Conservation (phyloP, 2,113 vertebrate genomes). For the Eretmochelys imbricata region DNA sequence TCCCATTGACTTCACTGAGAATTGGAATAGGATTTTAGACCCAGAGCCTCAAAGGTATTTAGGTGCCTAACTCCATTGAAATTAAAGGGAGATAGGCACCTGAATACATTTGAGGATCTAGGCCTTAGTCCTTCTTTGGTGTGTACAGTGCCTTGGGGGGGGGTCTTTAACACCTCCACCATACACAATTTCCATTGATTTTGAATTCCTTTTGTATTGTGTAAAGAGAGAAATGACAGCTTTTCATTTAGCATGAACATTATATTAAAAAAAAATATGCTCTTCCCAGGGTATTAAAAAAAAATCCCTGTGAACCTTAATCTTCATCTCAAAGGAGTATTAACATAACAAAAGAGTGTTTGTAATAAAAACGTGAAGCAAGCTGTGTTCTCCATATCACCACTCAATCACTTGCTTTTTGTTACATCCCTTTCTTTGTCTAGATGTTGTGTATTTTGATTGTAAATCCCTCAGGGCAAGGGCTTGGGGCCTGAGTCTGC, state of each 20-base stretch:
- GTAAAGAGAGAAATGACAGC: not conserved
- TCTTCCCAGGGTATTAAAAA: conserved; percentile 53
- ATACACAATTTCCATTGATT: not conserved
- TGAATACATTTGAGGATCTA: not conserved
- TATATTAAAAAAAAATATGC: not conserved
- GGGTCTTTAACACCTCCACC: not conserved
- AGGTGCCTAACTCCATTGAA: not conserved
- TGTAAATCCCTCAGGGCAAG: not conserved
- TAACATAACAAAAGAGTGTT: conserved; percentile 44
- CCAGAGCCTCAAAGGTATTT: not conserved
- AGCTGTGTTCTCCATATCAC: not conserved
- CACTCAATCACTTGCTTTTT: not conserved
- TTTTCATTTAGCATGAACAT: conserved; percentile 27
- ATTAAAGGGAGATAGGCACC: not conserved
- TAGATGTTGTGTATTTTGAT: not conserved
- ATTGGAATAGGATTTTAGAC: not conserved
- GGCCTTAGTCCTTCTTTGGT: not conserved
- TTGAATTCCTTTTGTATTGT: not conserved
- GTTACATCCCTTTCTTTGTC: not conserved
- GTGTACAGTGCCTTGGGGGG: not conserved
- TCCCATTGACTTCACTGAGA: not conserved
- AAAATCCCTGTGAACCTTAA: conserved; percentile 36
- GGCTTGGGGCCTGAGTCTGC: not conserved
- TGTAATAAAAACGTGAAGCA: conserved; percentile 23
- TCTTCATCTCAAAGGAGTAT: conserved; percentile 18